Base-by-base conservation (phyloP, 2,797 vertebrate species). In the Lutjanus campechanus region DNA sequence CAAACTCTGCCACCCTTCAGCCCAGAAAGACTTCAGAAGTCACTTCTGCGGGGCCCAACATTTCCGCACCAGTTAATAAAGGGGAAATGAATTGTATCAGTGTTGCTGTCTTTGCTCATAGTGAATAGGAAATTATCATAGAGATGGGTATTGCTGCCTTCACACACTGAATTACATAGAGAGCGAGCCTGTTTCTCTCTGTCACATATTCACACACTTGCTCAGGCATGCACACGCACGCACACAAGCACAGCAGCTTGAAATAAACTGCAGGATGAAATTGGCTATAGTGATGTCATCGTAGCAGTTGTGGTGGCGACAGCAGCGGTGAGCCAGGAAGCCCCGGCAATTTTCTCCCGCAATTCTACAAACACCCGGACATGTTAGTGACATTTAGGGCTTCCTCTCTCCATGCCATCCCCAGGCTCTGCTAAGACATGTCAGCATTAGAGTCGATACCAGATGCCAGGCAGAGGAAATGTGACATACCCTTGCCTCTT, bases 81-180 rank as follows among this genome's bases (percentile, higher is more conserved):
- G 75, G 77, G 88, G 89, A 93, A 92, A 93, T 92, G 88, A 93
- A 93, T 94, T 94, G 93, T 90, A 93, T 94, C 89, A 93, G 87
- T 87, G 89, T 90, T 89, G 87, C 91, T 92, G 91, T 91, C 91
- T 92, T 89, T 90, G 75, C 87, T 82, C 83, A 80, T 85, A 67
- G 89, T 85, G 89, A 88, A 89, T 87, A 88, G 76, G 77, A 93
- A 89, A 95, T 94, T 95, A 95, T 95, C 92, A 95, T 95, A 94
- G 91, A 93, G 92, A 95, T 94, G 84, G 89, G 85, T 88, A 92
- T 90, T 80, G 83, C 81, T 84, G 82, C 71, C 81, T 90, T 90
- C 87, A 88, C 86, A 88, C 69, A 81, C 82, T 87, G 91, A 90
- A 89, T 90, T 90, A 90, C 86, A 90, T 67, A 53, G 76, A 81